A percentile compares a stretch with the other conserved stretches of the same genome.
Conservation (phyloP, 2,797 vertebrate species). For the Steatocranus sp. region DNA sequence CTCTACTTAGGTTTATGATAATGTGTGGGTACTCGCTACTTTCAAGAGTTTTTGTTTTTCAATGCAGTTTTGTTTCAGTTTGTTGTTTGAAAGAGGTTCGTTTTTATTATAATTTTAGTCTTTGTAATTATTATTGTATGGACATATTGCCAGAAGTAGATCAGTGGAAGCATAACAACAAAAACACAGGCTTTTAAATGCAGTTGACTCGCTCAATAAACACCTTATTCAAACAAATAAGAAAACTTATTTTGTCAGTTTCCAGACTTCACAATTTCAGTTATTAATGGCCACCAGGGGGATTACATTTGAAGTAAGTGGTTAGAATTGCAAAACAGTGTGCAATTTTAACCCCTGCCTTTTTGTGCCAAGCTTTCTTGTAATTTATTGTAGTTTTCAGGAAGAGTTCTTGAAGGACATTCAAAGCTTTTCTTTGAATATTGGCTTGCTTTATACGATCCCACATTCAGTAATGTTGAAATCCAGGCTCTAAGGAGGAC, state of each 20-base stretch:
- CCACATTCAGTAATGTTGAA: neutral
- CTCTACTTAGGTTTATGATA: neutral
- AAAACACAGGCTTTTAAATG: neutral
- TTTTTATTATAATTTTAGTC: neutral
- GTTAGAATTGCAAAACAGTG: neutral
- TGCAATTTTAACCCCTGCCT: neutral
- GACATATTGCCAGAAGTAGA: neutral
- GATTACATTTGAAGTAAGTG: neutral
- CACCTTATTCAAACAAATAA: neutral
- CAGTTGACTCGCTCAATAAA: neutral
- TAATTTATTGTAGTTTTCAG: neutral
- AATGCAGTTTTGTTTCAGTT: neutral
- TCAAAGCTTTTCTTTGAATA: neutral
- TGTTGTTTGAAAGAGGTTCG: neutral
- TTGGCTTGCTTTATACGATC: neutral
- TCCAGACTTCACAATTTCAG: neutral
- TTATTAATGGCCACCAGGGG: accelerated
- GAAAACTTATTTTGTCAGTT: neutral
- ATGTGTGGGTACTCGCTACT: neutral
- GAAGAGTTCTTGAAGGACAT: neutral
- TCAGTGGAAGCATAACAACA: neutral
- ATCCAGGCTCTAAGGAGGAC: neutral
- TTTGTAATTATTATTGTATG: neutral
- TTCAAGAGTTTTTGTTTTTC: neutral
- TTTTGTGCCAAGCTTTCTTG: neutral